These are phyloP conservation scores for Clytia hemisphaerica DNA, from an alignment of 30 jellyfish, hydroid and myxozoan species.

Conservation along the genomic window DNA sequence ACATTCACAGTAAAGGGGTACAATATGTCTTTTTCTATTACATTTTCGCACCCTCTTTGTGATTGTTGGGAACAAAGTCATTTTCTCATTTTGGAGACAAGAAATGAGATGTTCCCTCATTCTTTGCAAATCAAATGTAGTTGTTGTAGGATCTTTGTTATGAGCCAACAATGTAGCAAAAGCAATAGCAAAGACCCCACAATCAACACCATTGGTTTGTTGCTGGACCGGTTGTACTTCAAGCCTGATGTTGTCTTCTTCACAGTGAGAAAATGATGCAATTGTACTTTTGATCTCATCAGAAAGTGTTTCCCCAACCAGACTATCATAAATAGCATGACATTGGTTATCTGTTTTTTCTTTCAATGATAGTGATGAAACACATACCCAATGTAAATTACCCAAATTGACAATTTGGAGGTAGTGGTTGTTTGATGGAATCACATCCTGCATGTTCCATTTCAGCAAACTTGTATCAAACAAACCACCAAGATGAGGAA, in stretches of 20 bases:
- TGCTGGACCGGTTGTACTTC: constrained; percentile 27
- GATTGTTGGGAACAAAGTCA: constrained; percentile 8
- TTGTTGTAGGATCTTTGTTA: constrained; percentile 7
- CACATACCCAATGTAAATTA: constrained; percentile 27
- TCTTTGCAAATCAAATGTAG: constrained; percentile 10
- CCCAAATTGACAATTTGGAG: constrained; percentile 24
- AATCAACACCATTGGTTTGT: constrained; percentile 30
- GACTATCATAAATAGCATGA: constrained; percentile 24
- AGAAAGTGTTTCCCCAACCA: not conserved
- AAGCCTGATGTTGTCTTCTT: not conserved
- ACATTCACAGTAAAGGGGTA: too few species aligned
- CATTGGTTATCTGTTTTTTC: not conserved
- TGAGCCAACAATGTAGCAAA: constrained; percentile 27
- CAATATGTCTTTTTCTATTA: too few species aligned
- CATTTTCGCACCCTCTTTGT: too few species aligned
- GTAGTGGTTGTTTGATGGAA: not conserved
- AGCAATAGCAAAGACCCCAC: constrained; percentile 46
- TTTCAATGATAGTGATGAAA: not conserved
- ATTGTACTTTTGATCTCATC: not conserved
- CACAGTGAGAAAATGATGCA: not conserved
- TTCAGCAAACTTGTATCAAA: not conserved
- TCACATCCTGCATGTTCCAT: not conserved
- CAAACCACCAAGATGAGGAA: not conserved
- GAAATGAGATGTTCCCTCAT: constrained; percentile 18
- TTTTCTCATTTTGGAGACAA: not conserved